Percentiles rank a stretch among this genome's conserved stretches.
phyloP scores from a whole-genome alignment of 2,113 vertebrate species.

The Corythaixoides concolor region DNA sequence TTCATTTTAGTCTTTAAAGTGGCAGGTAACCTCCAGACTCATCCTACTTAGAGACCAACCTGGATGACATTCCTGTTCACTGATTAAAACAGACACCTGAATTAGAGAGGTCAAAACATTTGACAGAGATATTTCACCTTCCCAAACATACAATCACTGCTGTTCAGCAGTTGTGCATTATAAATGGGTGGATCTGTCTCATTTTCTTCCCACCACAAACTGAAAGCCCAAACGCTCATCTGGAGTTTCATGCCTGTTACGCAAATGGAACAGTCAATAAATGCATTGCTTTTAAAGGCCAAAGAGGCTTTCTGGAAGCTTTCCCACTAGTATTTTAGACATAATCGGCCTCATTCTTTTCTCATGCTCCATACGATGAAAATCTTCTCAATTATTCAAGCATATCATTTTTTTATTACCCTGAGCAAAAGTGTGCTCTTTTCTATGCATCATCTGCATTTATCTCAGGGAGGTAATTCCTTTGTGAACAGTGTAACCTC shows the following conservation, averaged over 20 bases:
- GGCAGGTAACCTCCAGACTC: not conserved
- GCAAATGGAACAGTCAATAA: not conserved
- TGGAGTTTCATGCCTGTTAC: not conserved
- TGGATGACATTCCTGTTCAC: not conserved
- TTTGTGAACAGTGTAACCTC: not conserved
- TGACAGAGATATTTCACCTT: not conserved
- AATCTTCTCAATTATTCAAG: not conserved
- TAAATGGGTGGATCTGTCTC: not conserved
- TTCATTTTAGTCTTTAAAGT: not conserved
- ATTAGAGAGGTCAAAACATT: not conserved
- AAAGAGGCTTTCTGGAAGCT: not conserved
- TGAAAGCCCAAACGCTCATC: not conserved
- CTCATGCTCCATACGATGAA: not conserved
- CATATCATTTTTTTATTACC: not conserved
- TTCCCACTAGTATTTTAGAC: not conserved
- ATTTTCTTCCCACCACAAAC: not conserved
- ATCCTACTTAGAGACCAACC: not conserved
- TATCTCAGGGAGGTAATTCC: not conserved
- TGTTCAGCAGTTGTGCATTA: not conserved
- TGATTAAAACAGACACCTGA: not conserved
- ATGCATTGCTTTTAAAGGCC: not conserved
- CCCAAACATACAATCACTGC: not conserved
- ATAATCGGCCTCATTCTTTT: not conserved
- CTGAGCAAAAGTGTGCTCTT: not conserved
- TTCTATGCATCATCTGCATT: not conserved